Conservation (phyloP, 2,113 vertebrate genomes). For the Phaethon lepturus region DNA sequence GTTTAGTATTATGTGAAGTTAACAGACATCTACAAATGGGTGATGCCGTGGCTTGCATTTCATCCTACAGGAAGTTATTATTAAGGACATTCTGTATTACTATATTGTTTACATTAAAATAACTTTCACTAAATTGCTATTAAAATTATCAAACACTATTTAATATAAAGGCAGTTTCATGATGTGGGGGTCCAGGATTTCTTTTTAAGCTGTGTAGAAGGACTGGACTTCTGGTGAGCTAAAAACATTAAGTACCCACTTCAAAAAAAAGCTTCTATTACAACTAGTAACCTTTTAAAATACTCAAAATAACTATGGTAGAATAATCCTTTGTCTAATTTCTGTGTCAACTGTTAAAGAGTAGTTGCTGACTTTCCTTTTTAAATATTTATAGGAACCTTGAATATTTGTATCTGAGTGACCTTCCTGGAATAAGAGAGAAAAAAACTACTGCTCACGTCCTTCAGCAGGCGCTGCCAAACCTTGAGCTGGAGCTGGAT, state of each 20-base stretch:
- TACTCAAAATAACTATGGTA: background rate
- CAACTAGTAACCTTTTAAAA: background rate
- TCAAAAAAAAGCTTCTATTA: background rate
- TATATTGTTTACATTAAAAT: background rate
- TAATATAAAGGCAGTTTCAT: background rate
- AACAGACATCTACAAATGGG: background rate
- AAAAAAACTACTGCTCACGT: constrained; percentile 76
- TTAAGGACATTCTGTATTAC: background rate
- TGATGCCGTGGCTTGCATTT: background rate
- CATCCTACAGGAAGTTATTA: background rate
- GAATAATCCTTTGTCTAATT: background rate
- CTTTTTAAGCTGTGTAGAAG: background rate
- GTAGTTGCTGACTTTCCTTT: background rate
- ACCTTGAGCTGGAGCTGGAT: constrained; percentile 83
- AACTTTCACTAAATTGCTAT: background rate
- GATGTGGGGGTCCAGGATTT: background rate
- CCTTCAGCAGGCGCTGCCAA: constrained; percentile 85
- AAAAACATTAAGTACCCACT: background rate
- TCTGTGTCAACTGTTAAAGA: background rate
- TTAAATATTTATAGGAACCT: constrained; percentile 83
- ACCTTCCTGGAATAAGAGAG: constrained; percentile 89
- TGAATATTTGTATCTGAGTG: constrained; percentile 88
- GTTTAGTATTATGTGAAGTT: background rate
- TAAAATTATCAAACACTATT: background rate
- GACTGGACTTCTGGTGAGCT: background rate